phyloP scores from a whole-genome alignment of 2,888 invertebrate species.

The Philereme vetulata region DNA sequence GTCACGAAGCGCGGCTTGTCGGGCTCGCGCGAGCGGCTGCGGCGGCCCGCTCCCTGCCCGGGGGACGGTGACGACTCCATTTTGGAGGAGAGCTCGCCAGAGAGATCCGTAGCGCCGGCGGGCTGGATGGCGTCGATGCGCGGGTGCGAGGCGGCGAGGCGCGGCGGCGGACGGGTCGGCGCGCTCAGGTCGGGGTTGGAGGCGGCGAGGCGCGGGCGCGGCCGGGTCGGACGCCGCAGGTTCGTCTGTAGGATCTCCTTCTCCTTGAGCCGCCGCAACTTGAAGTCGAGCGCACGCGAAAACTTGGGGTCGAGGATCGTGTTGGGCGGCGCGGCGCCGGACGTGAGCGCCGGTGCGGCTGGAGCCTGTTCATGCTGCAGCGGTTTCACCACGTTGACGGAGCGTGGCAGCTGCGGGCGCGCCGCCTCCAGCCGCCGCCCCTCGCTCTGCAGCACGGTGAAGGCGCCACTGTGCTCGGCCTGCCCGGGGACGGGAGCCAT shows the following conservation, averaged over 20 bases:
- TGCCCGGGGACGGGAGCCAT: constrained; percentile 61
- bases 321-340: constrained; percentile 36
- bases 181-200: constrained; percentile 85
- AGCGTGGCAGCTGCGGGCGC: constrained; percentile 42
- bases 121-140: constrained; percentile 51
- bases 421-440: constrained; percentile 27
- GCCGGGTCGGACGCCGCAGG: constrained; percentile 59
- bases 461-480: constrained; percentile 51
- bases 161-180: constrained; percentile 37
- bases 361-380: constrained; percentile 52
- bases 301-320: constrained; percentile 82
- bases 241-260: constrained; percentile 75
- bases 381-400: constrained; percentile 67
- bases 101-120: constrained; percentile 37
- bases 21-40: constrained; percentile 47
- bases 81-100: background rate
- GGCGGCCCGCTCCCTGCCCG: constrained; percentile 38
- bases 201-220: constrained; percentile 55
- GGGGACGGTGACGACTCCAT: constrained; percentile 42
- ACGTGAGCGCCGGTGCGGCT: constrained; percentile 13
- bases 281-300: constrained; percentile 88
- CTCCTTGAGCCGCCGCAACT: constrained; percentile 87
- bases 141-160: constrained; percentile 52
- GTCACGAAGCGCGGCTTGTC: constrained; percentile 88
- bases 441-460: constrained; percentile 60